Conservation (phyloP, 1,140 invertebrate genomes). For the Wiebesia pumilae region DNA sequence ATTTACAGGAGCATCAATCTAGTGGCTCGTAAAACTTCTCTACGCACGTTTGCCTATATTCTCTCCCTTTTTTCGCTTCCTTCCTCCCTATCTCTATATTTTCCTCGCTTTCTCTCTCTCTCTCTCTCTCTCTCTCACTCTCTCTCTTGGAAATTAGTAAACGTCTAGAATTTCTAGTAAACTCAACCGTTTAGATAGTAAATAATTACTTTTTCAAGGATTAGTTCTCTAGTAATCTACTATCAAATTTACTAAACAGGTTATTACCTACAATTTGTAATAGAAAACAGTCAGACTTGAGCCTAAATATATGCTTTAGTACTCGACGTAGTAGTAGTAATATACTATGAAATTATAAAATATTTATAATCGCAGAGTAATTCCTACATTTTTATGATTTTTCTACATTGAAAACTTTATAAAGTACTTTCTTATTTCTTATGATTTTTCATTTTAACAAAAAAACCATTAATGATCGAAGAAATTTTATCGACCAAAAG, state of each 20-base stretch:
- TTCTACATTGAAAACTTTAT: background rate
- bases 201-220: slow-evolving; percentile 13
- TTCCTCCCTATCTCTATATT: background rate
- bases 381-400: background rate
- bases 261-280: background rate
- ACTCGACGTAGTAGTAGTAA: background rate
- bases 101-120: background rate
- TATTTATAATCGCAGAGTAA: background rate
- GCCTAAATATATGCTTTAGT: background rate
- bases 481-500: background rate
- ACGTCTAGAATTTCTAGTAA: slow-evolving; percentile 3
- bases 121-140: background rate
- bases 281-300: background rate
- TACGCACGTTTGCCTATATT: slow-evolving; percentile 4
- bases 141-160: background rate
- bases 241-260: background rate
- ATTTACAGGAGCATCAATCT: slow-evolving; percentile 38
- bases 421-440: background rate
- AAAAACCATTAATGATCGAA: background rate
- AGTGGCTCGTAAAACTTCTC: slow-evolving; percentile 23
- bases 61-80: slow-evolving; percentile 5
- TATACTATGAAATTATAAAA: background rate
- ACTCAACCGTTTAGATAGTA: background rate
- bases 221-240: background rate
- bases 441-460: background rate